phyloP scores from a whole-genome alignment of 2,797 vertebrate genomes.

The Urocyon cinereoargenteus region DNA sequence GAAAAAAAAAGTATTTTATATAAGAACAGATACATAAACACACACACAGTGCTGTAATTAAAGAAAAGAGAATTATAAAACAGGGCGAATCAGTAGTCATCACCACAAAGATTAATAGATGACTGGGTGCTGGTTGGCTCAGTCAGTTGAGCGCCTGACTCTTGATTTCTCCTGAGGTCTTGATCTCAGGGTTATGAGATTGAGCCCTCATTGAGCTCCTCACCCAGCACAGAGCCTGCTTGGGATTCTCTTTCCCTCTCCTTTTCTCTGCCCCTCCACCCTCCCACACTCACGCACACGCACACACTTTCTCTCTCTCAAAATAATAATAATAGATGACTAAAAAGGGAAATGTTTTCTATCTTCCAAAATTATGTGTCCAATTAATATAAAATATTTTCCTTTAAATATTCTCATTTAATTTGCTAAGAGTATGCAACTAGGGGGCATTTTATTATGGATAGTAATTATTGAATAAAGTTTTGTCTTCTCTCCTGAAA shows the following conservation, averaged over 20 bases:
- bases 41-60: background rate
- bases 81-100: background rate
- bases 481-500: conserved; percentile 33
- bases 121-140: background rate
- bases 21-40: conserved; percentile 26
- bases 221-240: background rate
- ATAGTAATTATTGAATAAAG: conserved; percentile 20
- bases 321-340: background rate
- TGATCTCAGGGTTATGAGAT: background rate
- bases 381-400: background rate
- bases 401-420: conserved; percentile 27
- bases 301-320: background rate
- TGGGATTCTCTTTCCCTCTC: background rate
- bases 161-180: background rate
- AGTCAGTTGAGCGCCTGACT: background rate
- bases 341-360: conserved; percentile 48
- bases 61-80: conserved; percentile 55
- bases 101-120: conserved; percentile 20
- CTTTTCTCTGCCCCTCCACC: background rate
- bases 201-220: background rate
- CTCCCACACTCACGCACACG: rapidly evolving
- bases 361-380: background rate
- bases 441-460: background rate
- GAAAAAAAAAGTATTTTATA: background rate
- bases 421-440: conserved; percentile 12